These are phyloP conservation scores for Alloplasta piceator DNA, from an alignment of 2,888 invertebrate species.

Conservation along the genomic window DNA sequence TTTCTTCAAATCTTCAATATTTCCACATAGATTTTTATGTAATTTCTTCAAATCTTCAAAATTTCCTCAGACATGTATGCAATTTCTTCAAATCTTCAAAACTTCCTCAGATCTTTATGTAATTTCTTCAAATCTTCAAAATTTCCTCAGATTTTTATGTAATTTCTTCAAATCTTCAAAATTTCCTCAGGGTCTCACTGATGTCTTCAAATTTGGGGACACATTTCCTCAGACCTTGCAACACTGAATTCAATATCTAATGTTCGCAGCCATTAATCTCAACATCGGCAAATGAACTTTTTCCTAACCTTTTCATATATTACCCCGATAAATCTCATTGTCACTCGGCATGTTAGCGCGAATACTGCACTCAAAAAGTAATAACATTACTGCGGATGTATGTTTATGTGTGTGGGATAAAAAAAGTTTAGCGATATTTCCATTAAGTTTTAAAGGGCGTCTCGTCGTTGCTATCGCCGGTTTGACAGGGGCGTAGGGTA, in stretches of 20 bases:
- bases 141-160: no score
- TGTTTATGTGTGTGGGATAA: neutral
- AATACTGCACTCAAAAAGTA: neutral
- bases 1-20: no score
- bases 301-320: neutral
- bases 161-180: no score
- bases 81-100: no score
- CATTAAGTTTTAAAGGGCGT: slow-evolving; percentile 37
- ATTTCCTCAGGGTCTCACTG: no score
- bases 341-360: slow-evolving; percentile 7
- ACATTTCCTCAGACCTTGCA: no score
- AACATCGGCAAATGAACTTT: neutral
- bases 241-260: neutral
- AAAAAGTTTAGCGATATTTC: slow-evolving; percentile 51
- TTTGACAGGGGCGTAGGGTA: slow-evolving; percentile 68
- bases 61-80: no score
- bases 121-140: no score
- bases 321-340: slow-evolving; percentile 28
- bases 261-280: neutral
- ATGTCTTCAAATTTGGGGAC: no score
- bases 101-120: no score
- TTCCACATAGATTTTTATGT: no score
- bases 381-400: slow-evolving; percentile 2
- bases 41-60: no score
- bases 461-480: slow-evolving; percentile 37